A percentile compares a stretch with the other conserved stretches of the same genome.
phyloP scores from a whole-genome alignment of 2,888 invertebrate genomes.

The Cordilura impudica region DNA sequence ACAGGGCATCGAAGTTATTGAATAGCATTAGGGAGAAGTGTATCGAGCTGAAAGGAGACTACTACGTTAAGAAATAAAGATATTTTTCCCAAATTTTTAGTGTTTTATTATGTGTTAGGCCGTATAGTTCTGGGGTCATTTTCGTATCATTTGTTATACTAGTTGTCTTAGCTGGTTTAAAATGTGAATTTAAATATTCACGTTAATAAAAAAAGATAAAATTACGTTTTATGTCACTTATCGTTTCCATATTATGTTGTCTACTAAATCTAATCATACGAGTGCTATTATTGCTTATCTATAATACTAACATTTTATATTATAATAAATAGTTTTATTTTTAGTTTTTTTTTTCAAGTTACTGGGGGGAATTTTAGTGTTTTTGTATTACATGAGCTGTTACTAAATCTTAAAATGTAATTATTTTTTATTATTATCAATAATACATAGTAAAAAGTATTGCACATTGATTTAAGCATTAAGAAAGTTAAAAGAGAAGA shows the following conservation, averaged over 20 bases:
- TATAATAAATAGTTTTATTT: constrained; percentile 16
- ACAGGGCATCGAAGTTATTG: too few relatives aligned
- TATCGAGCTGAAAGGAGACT: too few relatives aligned
- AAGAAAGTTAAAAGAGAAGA: not conserved
- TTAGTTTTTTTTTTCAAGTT: not conserved
- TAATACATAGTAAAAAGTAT: constrained; percentile 47
- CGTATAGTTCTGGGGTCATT: too few relatives aligned
- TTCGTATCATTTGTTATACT: too few relatives aligned
- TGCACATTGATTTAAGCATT: constrained; percentile 53
- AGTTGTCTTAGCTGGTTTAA: too few relatives aligned
- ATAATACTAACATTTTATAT: constrained; percentile 21
- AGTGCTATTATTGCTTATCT: constrained; percentile 60
- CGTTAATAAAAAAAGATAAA: too few relatives aligned
- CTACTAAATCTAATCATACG: constrained; percentile 52
- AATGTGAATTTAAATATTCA: too few relatives aligned
- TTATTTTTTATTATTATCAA: constrained; percentile 53
- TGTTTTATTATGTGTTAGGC: too few relatives aligned
- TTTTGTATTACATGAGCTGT: constrained; percentile 21
- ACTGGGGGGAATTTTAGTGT: not conserved
- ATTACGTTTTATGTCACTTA: not conserved
- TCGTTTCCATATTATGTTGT: constrained; percentile 4
- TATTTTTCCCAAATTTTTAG: too few relatives aligned
- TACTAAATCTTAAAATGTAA: constrained; percentile 45
- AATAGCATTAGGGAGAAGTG: too few relatives aligned
- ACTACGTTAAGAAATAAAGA: too few relatives aligned